Base-by-base conservation (phyloP, 2,113 vertebrate genomes). In the Pycnonotus jocosus region DNA sequence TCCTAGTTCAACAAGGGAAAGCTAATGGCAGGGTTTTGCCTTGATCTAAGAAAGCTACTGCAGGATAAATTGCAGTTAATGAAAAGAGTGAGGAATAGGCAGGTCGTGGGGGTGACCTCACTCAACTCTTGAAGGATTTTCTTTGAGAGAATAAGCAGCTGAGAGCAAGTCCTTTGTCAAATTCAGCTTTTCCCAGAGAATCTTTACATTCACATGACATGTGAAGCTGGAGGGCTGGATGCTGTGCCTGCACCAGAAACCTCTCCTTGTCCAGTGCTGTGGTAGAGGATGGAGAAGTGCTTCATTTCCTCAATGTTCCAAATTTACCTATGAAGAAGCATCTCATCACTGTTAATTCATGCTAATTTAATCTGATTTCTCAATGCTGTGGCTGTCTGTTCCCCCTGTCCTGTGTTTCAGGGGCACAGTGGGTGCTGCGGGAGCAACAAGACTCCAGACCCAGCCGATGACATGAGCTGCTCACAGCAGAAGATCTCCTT, bases 331-430 rank as follows among this genome's bases (percentile, higher is more conserved):
- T 28, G 17, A 62, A 80, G 42, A 53, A 37, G 8, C 47, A 31
- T 56, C 42, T 80, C 37, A 35, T 33, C 64, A 40, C 3, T 3
- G n/a, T 61, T 48, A 66, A 66, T 57, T 79, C n/a, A 42, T 53
- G 42, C 19, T 57, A 44, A 78, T 57, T 83, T 48, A 4, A 53
- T 45, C 37, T 40, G 7, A n/a, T 62, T 76, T 76, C 53, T 68
- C 66, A 58, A 2, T 11, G 18, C 42, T 37, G 0, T 6, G 50
- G 20, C 58, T 2, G 7, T 17, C 42, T 68, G 64, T 38, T 78
- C 17, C 51, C 15, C 1, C 70, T 7, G 19, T 35, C 30, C 66
- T 8, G 0, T 6, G 45, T 53, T 76, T 51, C 0, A 0, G 68
- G 35, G 42, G 24, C 21, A 10, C 16, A 0, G 9, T 4, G 14